phyloP scores from a whole-genome alignment of 2,113 vertebrate genomes.

The Triplophysa dalaica region DNA sequence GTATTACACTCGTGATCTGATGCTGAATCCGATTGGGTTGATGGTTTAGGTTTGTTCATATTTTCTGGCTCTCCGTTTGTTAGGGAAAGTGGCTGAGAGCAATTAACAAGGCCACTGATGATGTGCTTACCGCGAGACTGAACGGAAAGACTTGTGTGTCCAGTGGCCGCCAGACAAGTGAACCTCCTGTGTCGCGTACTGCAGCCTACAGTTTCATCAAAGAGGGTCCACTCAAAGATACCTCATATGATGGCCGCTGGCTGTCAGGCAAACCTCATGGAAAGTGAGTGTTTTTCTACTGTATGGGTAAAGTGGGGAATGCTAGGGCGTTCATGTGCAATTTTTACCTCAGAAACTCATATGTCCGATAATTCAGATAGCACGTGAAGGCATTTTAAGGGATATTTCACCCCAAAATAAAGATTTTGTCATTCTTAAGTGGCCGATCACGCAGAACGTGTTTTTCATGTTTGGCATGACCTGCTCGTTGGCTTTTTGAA shows the following conservation, averaged over 20 bases:
- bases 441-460: too few species aligned
- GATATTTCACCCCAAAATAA: too few species aligned
- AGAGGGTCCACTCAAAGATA: conserved; percentile 89
- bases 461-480: too few species aligned
- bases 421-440: too few species aligned
- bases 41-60: neutral
- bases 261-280: conserved; percentile 90
- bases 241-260: conserved; percentile 88
- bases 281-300: conserved; percentile 72
- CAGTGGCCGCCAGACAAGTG: conserved; percentile 72
- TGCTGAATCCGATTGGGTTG: neutral
- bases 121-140: conserved; percentile 77
- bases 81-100: conserved; percentile 93
- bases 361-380: too few species aligned
- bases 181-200: conserved; percentile 85
- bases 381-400: too few species aligned
- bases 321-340: too few species aligned
- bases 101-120: conserved; percentile 92
- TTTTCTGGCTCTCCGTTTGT: neutral
- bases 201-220: conserved; percentile 88
- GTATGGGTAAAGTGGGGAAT: too few species aligned
- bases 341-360: too few species aligned
- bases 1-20: conserved; percentile 62
- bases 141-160: conserved; percentile 67
- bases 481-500: too few species aligned